A percentile compares a stretch with the other conserved stretches of the same genome.
Evolutionary conservation across 2,113 vertebrate genomes (phyloP).

Genomic region (Baryphthengus martii): DNA sequence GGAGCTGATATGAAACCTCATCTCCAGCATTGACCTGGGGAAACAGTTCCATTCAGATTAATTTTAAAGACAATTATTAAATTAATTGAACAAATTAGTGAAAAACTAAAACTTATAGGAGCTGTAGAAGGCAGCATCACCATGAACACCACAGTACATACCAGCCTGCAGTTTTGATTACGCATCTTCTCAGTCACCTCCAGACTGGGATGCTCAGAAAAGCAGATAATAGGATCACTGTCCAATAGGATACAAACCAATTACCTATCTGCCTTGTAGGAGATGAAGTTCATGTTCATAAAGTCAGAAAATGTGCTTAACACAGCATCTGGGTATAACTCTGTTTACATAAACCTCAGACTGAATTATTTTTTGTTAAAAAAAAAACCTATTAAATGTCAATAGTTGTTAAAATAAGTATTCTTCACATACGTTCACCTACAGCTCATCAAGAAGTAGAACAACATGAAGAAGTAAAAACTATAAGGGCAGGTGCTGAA

Average conservation of each 20-base stretch:
- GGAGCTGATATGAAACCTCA: accelerated
- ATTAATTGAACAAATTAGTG: neutral
- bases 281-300: accelerated
- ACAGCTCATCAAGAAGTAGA: neutral
- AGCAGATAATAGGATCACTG: neutral
- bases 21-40: neutral
- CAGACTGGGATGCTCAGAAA: neutral
- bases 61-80: neutral
- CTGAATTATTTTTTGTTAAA: neutral
- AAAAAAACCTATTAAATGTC: neutral
- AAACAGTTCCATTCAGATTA: neutral
- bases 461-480: neutral
- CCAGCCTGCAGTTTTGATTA: neutral
- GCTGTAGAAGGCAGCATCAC: accelerated
- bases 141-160: neutral
- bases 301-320: neutral
- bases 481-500: neutral
- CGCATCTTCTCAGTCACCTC: neutral
- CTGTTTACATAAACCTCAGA: neutral
- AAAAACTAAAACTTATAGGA: neutral
- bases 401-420: neutral
- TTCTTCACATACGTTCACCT: neutral
- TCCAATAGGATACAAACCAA: neutral
- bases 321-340: neutral
- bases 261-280: neutral